Conservation (phyloP, 2,888 invertebrate genomes). For the Drosophila anomalipes region DNA sequence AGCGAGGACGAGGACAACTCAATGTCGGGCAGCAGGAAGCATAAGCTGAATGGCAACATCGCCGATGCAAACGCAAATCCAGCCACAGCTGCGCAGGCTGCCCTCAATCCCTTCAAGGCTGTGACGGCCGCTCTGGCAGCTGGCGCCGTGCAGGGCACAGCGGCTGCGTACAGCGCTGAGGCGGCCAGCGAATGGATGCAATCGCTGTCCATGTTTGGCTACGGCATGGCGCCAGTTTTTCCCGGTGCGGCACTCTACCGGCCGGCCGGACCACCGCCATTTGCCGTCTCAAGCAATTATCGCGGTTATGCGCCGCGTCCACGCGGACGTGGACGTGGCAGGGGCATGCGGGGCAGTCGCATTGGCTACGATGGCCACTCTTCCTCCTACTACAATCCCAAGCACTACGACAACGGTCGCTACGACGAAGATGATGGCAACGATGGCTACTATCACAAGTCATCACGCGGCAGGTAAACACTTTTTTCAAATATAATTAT, state of each 20-base stretch:
- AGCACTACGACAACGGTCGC: constrained; percentile 87
- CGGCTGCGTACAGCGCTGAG: constrained; percentile 73
- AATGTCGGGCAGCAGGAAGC: constrained; percentile 33
- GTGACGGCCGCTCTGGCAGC: constrained; percentile 78
- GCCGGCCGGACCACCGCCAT: constrained; percentile 57
- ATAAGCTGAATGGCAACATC: constrained; percentile 65
- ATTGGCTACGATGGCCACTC: constrained; percentile 66
- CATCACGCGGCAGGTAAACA: constrained; percentile 62
- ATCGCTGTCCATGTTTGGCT: constrained; percentile 83
- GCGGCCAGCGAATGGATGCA: constrained; percentile 84
- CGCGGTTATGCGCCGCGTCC: constrained; percentile 83
- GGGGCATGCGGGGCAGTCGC: constrained; percentile 66
- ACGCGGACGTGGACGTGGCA: constrained; percentile 85
- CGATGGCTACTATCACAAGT: constrained; percentile 85
- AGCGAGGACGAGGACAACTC: constrained; percentile 70
- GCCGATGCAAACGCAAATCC: constrained; percentile 47
- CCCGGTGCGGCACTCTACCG: constrained; percentile 83
- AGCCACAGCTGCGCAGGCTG: constrained; percentile 47
- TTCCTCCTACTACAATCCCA: constrained; percentile 82
- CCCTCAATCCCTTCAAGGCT: constrained; percentile 82
- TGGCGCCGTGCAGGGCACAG: constrained; percentile 62
- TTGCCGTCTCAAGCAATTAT: constrained; percentile 80
- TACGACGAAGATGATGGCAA: constrained; percentile 87
- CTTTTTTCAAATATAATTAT: neutral
- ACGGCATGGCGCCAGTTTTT: constrained; percentile 79